Conservation (phyloP, 2,113 vertebrate genomes). For the Nycticorax nycticorax region DNA sequence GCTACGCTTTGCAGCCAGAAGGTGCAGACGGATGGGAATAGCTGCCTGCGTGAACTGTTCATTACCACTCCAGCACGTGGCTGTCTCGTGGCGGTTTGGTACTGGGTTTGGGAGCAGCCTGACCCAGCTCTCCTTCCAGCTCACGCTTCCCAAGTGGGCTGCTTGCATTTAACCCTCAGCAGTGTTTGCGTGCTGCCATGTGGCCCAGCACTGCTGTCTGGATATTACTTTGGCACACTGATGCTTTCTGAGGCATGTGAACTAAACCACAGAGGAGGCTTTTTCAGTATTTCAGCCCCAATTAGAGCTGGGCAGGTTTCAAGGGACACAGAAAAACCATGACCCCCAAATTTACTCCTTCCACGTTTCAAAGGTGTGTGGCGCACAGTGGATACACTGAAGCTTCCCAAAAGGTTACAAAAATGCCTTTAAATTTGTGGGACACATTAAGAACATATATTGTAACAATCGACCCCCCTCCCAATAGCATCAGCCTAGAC, state of each 20-base stretch:
- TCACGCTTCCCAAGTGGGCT: not conserved
- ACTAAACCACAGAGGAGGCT: not conserved
- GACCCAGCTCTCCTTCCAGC: not conserved
- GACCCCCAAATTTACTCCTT: not conserved
- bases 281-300: not conserved
- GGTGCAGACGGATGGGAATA: not conserved
- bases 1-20: not conserved
- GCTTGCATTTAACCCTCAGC: not conserved
- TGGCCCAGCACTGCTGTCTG: not conserved
- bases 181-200: not conserved
- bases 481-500: not conserved
- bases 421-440: not conserved
- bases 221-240: not conserved
- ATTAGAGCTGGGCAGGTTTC: not conserved
- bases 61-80: not conserved
- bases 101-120: not conserved
- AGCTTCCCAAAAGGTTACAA: not conserved
- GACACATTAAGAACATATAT: not conserved
- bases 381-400: not conserved
- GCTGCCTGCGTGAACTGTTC: not conserved
- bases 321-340: not conserved
- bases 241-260: not conserved
- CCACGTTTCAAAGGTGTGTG: not conserved
- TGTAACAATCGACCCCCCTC: not conserved
- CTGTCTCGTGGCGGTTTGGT: rapidly evolving